phyloP scores from a whole-genome alignment of 1,140 invertebrate species.

The Calephelis virginiensis region DNA sequence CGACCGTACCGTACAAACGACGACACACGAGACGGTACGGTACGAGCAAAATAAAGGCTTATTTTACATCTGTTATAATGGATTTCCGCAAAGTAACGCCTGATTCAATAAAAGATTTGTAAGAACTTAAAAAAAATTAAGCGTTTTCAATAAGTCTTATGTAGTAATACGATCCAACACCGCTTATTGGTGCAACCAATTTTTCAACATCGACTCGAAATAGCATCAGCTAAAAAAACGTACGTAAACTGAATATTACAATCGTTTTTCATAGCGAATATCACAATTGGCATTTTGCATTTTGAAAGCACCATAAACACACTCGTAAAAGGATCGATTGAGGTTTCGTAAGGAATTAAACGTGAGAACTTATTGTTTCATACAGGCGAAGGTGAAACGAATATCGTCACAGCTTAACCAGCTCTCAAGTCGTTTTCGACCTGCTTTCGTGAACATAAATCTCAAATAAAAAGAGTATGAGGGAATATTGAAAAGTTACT shows the following conservation, averaged over 20 bases:
- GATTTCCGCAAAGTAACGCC: too few species aligned
- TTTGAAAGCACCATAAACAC: conserved; percentile 73
- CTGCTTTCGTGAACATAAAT: conserved; percentile 66
- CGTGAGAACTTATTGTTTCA: conserved; percentile 77
- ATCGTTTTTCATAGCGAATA: conserved; percentile 37
- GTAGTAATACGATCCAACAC: too few species aligned
- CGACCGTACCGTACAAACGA: too few species aligned
- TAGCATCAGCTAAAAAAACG: neutral
- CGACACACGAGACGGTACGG: too few species aligned
- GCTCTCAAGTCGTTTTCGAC: conserved; percentile 71
- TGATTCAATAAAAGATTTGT: too few species aligned
- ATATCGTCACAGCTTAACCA: conserved; percentile 64
- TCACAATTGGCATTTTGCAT: conserved; percentile 64
- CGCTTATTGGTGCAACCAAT: too few species aligned
- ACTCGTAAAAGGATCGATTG: conserved; percentile 76
- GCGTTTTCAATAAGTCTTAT: too few species aligned
- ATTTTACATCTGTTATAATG: too few species aligned
- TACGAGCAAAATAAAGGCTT: too few species aligned
- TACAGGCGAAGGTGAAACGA: conserved; percentile 68
- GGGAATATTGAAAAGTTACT: conserved; percentile 23
- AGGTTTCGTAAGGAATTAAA: conserved; percentile 73
- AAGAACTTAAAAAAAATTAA: too few species aligned
- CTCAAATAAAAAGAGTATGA: conserved; percentile 35
- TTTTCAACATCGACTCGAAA: neutral
- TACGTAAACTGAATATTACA: conserved; percentile 20